phyloP scores from a whole-genome alignment of 2,797 vertebrate species.

The Myotis planiceps region DNA sequence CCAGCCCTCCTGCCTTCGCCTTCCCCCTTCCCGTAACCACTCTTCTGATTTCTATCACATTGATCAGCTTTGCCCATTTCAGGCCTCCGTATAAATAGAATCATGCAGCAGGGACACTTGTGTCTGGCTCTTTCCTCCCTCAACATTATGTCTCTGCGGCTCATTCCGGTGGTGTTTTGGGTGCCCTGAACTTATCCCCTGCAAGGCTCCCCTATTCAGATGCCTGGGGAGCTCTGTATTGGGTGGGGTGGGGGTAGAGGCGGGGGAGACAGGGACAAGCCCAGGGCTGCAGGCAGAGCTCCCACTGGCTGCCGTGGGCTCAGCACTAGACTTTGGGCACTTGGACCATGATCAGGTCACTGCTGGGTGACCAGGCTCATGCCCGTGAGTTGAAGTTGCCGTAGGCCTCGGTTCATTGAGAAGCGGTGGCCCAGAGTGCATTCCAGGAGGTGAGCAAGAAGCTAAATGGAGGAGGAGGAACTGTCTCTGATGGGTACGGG shows the following conservation, averaged over 20 bases:
- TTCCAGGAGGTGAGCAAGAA: not conserved
- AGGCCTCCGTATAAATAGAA: not conserved
- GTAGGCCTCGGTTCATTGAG: not conserved
- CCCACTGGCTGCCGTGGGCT: not conserved
- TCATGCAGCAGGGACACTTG: not conserved
- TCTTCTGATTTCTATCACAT: not conserved
- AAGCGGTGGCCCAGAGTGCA: not conserved
- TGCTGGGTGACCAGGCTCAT: not conserved
- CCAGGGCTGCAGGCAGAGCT: not conserved
- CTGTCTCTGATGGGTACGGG: not conserved
- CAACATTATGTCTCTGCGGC: not conserved
- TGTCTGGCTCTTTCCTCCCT: not conserved
- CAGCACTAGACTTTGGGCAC: not conserved
- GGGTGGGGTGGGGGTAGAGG: no score
- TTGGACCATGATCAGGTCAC: not conserved
- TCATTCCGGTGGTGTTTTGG: not conserved
- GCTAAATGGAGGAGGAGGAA: not conserved
- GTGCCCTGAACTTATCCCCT: not conserved
- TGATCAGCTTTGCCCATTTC: not conserved
- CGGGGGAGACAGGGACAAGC: not conserved
- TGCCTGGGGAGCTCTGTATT: not conserved
- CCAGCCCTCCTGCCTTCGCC: not conserved
- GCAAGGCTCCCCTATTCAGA: not conserved
- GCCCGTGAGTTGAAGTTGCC: not conserved
- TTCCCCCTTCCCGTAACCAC: not conserved